Percentiles rank a stretch among this genome's conserved stretches.
Evolutionary conservation across 2,797 vertebrate species (phyloP).

Genomic region (Ceryle rudis): DNA sequence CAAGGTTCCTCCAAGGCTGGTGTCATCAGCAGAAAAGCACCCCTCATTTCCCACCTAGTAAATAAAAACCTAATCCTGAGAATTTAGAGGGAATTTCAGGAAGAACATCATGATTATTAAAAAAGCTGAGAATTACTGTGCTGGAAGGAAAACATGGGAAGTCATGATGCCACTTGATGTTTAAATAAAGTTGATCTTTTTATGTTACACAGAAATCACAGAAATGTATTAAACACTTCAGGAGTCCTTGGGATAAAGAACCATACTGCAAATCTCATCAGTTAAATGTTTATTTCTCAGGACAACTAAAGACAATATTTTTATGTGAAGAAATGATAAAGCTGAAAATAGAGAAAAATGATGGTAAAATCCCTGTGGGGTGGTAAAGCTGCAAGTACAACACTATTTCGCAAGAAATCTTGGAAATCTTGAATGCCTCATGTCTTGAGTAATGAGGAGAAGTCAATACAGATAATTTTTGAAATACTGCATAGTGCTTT

Average conservation of each 20-base stretch:
- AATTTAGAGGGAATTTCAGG: neutral
- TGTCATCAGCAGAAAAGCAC: neutral
- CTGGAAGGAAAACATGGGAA: neutral
- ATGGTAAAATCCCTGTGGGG: neutral
- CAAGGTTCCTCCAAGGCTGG: neutral
- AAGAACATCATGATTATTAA: neutral
- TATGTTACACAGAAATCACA: neutral
- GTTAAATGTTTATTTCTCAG: constrained; percentile 20
- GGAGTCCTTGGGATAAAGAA: neutral
- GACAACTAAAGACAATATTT: neutral
- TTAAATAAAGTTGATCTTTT: neutral
- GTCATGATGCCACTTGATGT: neutral
- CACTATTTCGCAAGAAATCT: neutral
- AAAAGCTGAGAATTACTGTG: neutral
- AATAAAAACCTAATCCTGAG: neutral
- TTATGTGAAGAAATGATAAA: neutral
- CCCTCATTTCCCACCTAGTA: neutral
- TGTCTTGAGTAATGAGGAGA: constrained; percentile 12
- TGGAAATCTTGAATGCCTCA: neutral
- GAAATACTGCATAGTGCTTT: neutral
- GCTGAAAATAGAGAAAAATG: constrained; percentile 23
- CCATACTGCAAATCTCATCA: neutral
- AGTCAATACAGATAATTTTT: neutral
- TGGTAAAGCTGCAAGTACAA: neutral
- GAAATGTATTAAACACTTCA: neutral